phyloP scores from a whole-genome alignment of 2,113 vertebrate species.

The Rutilus rutilus region DNA sequence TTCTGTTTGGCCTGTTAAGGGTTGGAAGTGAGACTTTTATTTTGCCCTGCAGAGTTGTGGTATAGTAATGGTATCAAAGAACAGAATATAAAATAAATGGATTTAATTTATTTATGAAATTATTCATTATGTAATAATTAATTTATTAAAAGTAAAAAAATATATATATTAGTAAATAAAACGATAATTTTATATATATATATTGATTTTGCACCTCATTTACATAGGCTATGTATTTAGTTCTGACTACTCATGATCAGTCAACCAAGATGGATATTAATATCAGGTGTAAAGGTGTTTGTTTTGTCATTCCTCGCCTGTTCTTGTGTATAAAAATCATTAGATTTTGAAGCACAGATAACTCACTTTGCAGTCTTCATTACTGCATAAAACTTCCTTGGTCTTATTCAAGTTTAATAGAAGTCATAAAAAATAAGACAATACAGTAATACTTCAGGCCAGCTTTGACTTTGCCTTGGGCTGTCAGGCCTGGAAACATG shows the following conservation, averaged over 20 bases:
- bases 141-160: too few relatives aligned
- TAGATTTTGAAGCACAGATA: not conserved
- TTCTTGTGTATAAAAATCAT: not conserved
- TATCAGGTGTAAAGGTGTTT: not conserved
- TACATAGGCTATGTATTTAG: too few relatives aligned
- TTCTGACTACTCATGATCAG: too few relatives aligned
- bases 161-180: too few relatives aligned
- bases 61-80: not conserved
- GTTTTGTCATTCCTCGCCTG: not conserved
- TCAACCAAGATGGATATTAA: not conserved
- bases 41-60: not conserved
- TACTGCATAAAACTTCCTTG: too few relatives aligned
- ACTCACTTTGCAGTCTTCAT: not conserved
- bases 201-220: too few relatives aligned
- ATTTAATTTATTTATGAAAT: too few relatives aligned
- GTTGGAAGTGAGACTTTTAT: not conserved
- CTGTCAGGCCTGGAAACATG: constrained; percentile 55
- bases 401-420: not conserved
- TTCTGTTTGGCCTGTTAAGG: not conserved
- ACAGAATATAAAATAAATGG: not conserved
- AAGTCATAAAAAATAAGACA: constrained; percentile 22
- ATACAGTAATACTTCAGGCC: constrained; percentile 38
- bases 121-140: too few relatives aligned
- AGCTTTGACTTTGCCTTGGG: constrained; percentile 36
- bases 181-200: too few relatives aligned